Percentiles rank a stretch among this genome's conserved stretches.
These are phyloP conservation scores for Drosophila willistoni DNA, from an alignment of 1,140 invertebrate genomes.

Conservation along the genomic window DNA sequence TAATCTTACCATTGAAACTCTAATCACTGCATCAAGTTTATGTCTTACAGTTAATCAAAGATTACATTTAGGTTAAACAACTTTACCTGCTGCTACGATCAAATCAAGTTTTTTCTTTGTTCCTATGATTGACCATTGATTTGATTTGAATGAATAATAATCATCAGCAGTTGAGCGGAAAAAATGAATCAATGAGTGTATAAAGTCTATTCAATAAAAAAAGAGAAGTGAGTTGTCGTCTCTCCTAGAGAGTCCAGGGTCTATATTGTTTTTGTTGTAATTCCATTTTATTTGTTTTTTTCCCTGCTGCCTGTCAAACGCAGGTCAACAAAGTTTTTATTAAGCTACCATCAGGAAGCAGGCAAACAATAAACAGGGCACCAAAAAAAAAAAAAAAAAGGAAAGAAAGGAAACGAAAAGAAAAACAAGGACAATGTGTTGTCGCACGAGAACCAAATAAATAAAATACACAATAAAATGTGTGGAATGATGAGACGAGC, in stretches of 20 bases:
- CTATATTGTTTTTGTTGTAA: constrained; percentile 16
- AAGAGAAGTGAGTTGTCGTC: background rate
- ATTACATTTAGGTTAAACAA: background rate
- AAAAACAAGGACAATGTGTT: constrained; percentile 69
- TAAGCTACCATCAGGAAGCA: constrained; percentile 54
- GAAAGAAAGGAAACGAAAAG: constrained; percentile 19
- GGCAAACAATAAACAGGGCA: constrained; percentile 38
- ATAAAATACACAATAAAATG: constrained; percentile 56
- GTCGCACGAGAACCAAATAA: constrained; percentile 66
- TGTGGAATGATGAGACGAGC: background rate
- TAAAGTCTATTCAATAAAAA: constrained; percentile 28
- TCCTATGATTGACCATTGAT: constrained; percentile 9
- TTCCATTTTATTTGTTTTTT: constrained; percentile 13
- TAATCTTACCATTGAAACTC: background rate
- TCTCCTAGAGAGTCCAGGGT: background rate
- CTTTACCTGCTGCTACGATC: background rate
- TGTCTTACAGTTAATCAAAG: background rate
- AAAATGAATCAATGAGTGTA: constrained; percentile 10
- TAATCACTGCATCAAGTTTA: background rate
- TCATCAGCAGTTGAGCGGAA: constrained; percentile 10
- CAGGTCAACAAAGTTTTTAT: constrained; percentile 80
- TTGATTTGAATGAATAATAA: constrained; percentile 13
- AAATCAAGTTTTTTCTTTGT: background rate
- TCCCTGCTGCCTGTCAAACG: constrained; percentile 50
- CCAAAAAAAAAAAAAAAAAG: background rate